Evolutionary conservation across 2,113 vertebrate species (phyloP), one percentile per base, ranked within the genome.

Genomic region (Atrichornis clamosus): DNA sequence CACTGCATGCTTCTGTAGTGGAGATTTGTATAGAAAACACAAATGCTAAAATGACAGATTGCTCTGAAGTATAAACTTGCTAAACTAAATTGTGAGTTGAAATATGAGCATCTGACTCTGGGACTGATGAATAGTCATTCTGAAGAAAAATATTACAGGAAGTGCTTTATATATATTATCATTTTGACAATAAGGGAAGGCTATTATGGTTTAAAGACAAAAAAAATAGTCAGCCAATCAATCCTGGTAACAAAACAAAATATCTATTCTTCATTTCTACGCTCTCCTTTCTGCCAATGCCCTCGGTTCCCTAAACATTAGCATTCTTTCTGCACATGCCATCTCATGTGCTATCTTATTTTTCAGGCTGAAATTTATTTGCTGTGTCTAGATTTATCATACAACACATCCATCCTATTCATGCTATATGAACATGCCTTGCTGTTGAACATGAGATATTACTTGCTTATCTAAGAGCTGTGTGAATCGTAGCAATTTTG

Each of bases 151-250:
- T 96, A 96, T 94, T 96, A 96, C 90, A 90, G 95, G 95, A 96
- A 96, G 92, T 92, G 86, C 90, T 96, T 96, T 96, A 96, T 93
- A 96, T 94, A 97, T 95, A 97, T 96, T 96, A 95, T 94, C 60
- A 94, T 94, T 96, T 90, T 96, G 96, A 96, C 93, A 97, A 96
- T 96, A 95, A 96, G 88, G 92, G 90, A 97, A 95, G 86, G 83
- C 96, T 93, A 96, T 95, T 96, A 96, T 75, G 86, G 86, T 96
- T 95, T 96, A 96, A 96, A 97, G 94, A 95, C 63, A 95, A 84
- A 96, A 95, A 93, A 95, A 88, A 63, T 3, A 89, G 82, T 50
- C 93, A 96, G 68, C 85, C 79, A 97, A 97, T 96, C 93, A 96
- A 96, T 96, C 92, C 90, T 73, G 44, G 60, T 95, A 96, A 96